Conservation (phyloP, 2,797 vertebrate genomes). For the Neomorphus geoffroyi region DNA sequence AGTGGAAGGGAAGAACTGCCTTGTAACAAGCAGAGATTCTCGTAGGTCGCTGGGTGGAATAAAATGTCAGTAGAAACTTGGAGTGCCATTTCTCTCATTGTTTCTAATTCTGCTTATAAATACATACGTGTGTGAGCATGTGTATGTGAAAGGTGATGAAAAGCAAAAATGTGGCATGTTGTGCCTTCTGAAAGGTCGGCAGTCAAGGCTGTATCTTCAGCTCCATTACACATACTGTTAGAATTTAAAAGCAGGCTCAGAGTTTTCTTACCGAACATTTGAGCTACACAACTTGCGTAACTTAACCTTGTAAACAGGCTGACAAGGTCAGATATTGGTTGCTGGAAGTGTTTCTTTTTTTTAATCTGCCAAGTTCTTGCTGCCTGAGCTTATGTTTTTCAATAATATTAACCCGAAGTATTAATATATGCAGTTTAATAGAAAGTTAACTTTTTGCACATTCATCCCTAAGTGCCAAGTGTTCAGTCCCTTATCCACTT, state of each 20-base stretch:
- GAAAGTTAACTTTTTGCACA: neutral
- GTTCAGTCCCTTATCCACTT: neutral
- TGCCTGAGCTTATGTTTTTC: neutral
- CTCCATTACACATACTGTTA: fast-evolving
- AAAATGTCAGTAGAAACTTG: neutral
- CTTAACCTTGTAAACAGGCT: neutral
- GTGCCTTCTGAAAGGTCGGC: neutral
- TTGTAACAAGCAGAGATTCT: neutral
- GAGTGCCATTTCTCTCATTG: neutral
- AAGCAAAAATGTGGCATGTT: neutral
- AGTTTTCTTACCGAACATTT: neutral
- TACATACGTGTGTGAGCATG: fast-evolving
- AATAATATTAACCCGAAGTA: neutral
- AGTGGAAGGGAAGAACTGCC: neutral
- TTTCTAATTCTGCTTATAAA: neutral
- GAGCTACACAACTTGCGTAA: neutral
- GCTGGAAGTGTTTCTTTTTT: neutral
- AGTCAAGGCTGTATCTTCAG: neutral
- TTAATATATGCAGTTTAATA: neutral
- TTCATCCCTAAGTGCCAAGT: neutral
- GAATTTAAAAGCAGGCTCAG: neutral
- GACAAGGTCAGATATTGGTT: neutral
- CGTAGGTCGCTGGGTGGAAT: neutral
- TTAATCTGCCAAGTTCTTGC: neutral
- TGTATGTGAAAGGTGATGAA: neutral